Base-by-base conservation (phyloP, 1,140 invertebrate genomes). In the Pseudomyrmex pallidus region DNA sequence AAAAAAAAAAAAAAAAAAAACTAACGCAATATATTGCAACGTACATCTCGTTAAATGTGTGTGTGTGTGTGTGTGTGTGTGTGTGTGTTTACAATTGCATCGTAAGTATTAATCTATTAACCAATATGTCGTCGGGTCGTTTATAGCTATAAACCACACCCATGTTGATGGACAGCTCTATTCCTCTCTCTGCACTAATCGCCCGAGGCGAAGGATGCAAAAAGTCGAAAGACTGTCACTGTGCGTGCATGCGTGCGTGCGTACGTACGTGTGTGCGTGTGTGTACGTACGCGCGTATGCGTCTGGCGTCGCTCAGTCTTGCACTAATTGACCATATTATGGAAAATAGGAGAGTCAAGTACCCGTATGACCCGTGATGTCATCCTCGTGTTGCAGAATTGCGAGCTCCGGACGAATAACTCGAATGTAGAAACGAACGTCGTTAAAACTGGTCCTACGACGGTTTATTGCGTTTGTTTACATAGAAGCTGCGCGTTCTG, bases 311-410 rank as follows among this genome's bases (percentile, higher is more conserved):
- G 76, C 59, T 80, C 66, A 67, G 83, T 86, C 83, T 70, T 80
- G 84, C 64, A 50, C 87, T 89, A 90, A 90, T 90, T 90, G 90
- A 88, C 87, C 87, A 87, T 86, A 90, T 89, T 90, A 90, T 90
- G 90, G 86, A 90, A 90, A 90, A 86, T 86, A 88, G 87, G 67
- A 82, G 83, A 89, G 87, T 90, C 86, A 90, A 90, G 82, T 90
- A 90, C 35, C n/a, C 74, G 64, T 62, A 20, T 44, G 86, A 87
- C 82, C 87, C 76, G 70, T 91, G 90, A 91, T 91, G 90, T 91
- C 90, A 91, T 87, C 90, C 84, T 68, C 62, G 64, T 44, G 59
- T 87, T 85, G 80, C 80, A 80, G 54, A 83, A 73, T 46, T 62
- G 20, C 57, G 80, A 48, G 66, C 22, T 76, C 52, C 56, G 35